Base-by-base conservation (phyloP, 2,888 invertebrate species). In the Pammene aurita region DNA sequence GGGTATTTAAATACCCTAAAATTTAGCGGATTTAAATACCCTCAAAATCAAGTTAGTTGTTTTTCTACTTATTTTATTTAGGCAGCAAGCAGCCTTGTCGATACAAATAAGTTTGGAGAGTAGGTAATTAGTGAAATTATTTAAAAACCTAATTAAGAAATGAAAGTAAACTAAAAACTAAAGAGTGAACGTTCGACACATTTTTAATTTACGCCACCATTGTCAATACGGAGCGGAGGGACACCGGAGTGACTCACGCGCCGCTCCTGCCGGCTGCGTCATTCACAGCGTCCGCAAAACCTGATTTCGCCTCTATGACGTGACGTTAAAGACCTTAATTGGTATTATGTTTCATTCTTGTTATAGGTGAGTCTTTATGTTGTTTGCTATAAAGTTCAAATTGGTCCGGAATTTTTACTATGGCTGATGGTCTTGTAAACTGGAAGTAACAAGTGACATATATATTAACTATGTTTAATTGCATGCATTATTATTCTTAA, bases 231-330 rank as follows among this genome's bases (percentile, higher is more conserved):
- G 16, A 58, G 42, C 16, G 61, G 65, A 71, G 63, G 52, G 74
- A 70, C 71, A 68, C 84, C 77, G 72, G 78, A 77, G 76, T 90
- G 89, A 90, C 80, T 90, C 90, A 90, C 71, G 64, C 66, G 79
- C 76, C 79, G 84, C 62, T 61, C 61, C 87, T 85, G 85, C 86
- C 84, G 87, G 84, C 86, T 81, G 83, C 85, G 88, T 90, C 90
- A 90, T 90, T 89, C 86, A 88, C 83, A 80, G 80, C 72, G 71
- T 61, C 16, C 60, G 35, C 67, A 66, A 76, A 80, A 77, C 76
- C 75, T 71, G 79, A 80, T 79, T 76, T 79, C 73, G 69, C 66
- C 74, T 71, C 70, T 84, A 78, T 78, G 67, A 72, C 80, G 76
- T 78, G 71, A 76, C 0, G 0, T 66, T 82, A 82, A 78, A 77